These are phyloP conservation scores for Agapornis canus DNA, from an alignment of 2,797 vertebrate species.

Conservation along the genomic window DNA sequence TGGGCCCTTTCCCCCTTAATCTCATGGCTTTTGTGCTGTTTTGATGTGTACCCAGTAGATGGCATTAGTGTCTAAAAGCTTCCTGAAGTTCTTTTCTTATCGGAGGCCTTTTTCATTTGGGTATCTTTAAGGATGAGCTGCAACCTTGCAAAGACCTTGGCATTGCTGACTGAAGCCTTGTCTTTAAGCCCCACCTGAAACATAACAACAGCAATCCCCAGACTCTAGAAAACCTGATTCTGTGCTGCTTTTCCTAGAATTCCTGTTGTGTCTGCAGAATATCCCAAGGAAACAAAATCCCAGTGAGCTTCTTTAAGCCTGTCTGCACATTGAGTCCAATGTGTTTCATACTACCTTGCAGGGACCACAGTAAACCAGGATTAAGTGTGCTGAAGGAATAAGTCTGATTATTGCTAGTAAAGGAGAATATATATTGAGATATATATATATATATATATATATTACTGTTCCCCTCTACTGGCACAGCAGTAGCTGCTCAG, in stretches of 20 bases:
- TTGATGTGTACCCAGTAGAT: conserved; percentile 44
- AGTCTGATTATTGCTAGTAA: not conserved
- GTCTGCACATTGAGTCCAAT: accelerated
- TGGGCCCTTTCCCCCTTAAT: not conserved
- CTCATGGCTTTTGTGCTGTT: not conserved
- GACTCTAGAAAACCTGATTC: not conserved
- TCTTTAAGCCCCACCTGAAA: not conserved
- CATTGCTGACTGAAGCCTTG: not conserved
- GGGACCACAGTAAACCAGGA: not conserved
- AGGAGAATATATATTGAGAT: not conserved
- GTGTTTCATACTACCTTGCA: accelerated
- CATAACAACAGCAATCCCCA: not conserved
- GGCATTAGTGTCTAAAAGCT: conserved; percentile 34
- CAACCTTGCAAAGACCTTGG: not conserved
- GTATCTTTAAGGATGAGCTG: not conserved
- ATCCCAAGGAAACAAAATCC: not conserved
- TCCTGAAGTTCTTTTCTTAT: conserved; percentile 39
- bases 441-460: not conserved
- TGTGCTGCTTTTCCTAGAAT: not conserved
- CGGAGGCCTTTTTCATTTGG: conserved; percentile 36
- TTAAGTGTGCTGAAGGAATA: not conserved
- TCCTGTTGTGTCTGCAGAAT: not conserved
- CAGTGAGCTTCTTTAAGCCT: not conserved
- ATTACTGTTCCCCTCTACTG: not conserved
- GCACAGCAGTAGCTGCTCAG: not conserved